phyloP scores from a whole-genome alignment of 2,113 vertebrate species.

The Chloebia gouldiae region DNA sequence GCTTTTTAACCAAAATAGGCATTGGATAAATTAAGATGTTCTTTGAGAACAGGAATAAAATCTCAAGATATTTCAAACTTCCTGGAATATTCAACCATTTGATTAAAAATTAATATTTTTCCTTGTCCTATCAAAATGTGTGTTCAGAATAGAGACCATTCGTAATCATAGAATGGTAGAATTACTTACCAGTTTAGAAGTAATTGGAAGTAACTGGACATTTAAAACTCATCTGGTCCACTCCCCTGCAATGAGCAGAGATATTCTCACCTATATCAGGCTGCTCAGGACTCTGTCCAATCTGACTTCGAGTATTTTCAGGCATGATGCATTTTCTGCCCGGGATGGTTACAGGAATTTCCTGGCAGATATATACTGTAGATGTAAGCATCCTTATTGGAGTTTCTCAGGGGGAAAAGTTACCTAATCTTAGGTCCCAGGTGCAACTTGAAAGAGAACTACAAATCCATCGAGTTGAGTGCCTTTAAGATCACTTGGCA shows the following conservation, averaged over 20 bases:
- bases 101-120: background rate
- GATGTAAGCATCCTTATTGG: background rate
- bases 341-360: background rate
- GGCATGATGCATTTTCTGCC: background rate
- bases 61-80: background rate
- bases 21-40: background rate
- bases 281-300: background rate
- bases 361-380: background rate
- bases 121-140: background rate
- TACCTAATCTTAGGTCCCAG: background rate
- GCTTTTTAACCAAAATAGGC: background rate
- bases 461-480: background rate
- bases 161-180: fast-evolving
- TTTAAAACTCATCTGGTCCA: background rate
- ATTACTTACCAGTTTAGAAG: background rate
- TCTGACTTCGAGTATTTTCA: background rate
- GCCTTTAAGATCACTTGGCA: background rate
- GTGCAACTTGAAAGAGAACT: background rate
- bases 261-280: background rate
- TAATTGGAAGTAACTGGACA: background rate
- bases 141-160: background rate
- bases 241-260: background rate
- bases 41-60: background rate
- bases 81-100: background rate
- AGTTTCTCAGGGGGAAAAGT: background rate